A percentile compares a stretch with the other conserved stretches of the same genome.
phyloP scores from a whole-genome alignment of 2,888 invertebrate genomes.

The Eumerus sabulonum region DNA sequence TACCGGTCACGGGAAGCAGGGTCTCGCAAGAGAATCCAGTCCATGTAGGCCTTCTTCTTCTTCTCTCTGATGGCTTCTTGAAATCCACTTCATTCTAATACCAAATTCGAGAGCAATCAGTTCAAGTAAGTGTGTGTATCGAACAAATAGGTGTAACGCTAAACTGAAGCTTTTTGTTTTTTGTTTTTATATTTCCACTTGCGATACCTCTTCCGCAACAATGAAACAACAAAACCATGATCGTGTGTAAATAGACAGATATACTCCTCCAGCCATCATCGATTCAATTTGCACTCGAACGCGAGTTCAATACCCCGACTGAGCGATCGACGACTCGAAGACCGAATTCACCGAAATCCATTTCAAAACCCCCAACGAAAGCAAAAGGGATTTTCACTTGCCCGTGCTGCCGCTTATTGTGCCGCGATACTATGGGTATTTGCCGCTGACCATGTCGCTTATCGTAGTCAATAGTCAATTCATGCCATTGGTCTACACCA shows the following conservation, averaged over 20 bases:
- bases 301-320: slow-evolving; percentile 38
- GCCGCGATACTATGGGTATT: no score
- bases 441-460: neutral
- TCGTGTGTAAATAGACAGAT: neutral
- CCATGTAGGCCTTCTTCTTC: no score
- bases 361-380: slow-evolving; percentile 37
- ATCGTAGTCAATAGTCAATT: slow-evolving; percentile 23
- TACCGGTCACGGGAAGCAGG: no score
- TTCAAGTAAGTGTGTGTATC: no score
- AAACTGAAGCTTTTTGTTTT: no score
- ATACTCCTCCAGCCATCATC: neutral
- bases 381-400: slow-evolving; percentile 58
- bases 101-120: no score
- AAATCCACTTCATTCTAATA: no score
- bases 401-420: no score
- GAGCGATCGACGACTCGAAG: slow-evolving; percentile 8
- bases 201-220: slow-evolving; percentile 20
- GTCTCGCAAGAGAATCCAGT: no score
- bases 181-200: slow-evolving; percentile 12
- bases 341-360: slow-evolving; percentile 37
- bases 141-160: no score
- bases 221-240: slow-evolving; percentile 4
- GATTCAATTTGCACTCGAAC: slow-evolving; percentile 4
- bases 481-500: neutral
- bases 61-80: no score